Percentiles rank a stretch among this genome's conserved stretches.
Evolutionary conservation across 64 coral and sea anemone species (phyloP).

Genomic region (Actinia equina): DNA sequence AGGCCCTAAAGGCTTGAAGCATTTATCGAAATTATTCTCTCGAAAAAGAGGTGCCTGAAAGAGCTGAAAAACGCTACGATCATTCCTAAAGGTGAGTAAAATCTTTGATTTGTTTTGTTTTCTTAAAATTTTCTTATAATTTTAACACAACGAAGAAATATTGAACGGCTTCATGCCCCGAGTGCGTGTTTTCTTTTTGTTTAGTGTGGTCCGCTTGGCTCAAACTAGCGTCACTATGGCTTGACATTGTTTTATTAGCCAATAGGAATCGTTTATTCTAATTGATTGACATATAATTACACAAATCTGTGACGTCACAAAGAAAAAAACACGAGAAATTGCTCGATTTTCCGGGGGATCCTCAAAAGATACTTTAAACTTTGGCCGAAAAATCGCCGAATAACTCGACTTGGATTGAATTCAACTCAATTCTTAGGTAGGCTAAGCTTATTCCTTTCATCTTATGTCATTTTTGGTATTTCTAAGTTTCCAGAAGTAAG

Average conservation of each 20-base stretch:
- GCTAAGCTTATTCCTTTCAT: not conserved
- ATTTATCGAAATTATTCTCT: not conserved
- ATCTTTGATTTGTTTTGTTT: not conserved
- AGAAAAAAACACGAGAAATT: constrained; percentile 37
- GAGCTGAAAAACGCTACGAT: not conserved
- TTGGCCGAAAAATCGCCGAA: constrained; percentile 4
- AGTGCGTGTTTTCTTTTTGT: not conserved
- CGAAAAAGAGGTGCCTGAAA: not conserved
- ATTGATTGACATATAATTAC: constrained; percentile 40
- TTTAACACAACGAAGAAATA: not conserved
- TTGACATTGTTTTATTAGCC: constrained; percentile 15
- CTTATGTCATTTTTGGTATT: not conserved
- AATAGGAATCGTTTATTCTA: constrained; percentile 10
- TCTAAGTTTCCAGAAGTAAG: not conserved
- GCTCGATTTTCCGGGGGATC: constrained; percentile 27
- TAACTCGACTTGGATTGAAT: not conserved
- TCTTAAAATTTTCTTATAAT: not conserved
- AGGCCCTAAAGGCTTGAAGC: not conserved
- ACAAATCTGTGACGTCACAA: constrained; percentile 38
- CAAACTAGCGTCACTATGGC: constrained; percentile 10
- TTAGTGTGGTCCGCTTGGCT: not conserved
- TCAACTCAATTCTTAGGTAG: constrained; percentile 22
- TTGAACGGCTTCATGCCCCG: not conserved
- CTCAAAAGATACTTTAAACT: not conserved
- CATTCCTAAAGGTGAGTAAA: not conserved